Base-by-base conservation (phyloP, 2,888 invertebrate genomes). In the Luperina testacea region DNA sequence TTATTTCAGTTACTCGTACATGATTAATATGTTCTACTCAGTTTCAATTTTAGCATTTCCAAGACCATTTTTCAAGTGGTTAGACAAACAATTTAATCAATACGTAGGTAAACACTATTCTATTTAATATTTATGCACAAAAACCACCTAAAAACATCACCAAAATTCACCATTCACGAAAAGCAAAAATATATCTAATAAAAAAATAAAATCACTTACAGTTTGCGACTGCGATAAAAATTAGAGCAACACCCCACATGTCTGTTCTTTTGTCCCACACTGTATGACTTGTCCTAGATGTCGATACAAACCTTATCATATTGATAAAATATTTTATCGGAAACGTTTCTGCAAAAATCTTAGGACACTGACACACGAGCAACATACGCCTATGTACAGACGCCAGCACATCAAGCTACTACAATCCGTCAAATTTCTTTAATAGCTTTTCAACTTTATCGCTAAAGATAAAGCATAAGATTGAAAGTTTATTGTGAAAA, bases 231-330 rank as follows among this genome's bases (percentile, higher is more conserved):
- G 85, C 83, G 13, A 90, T 73, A 51, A 89, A 65, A 42, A 90
- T n/a, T 65, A 88, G 24, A 80, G 74, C 70, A 73, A 83, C 73
- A 84, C 85, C 87, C 90, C 90, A 89, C 92, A 92, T 92, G 80
- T 88, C 85, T 88, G 87, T 81, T n/a, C 48, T 85, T 82, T 53
- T 74, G 85, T 79, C 78, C 74, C 61, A 38, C 61, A 78, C 80
- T 6, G 63, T 85, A 72, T 84, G 84, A 84, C 48, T 76, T 72
- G 88, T 69, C 86, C 90, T 85, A 88, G 71, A 80, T 90, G 84
- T 79, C 86, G 86, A 87, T 88, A 90, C 75, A 77, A 71, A 77
- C 63, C 57, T 85, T 90, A 89, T 89, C 89, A 75, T 82, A 81
- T 82, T 84, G 87, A 88, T 89, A 90, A 88, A 76, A 85, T 86